Base-by-base conservation (phyloP, 2,888 invertebrate species). In the Drosophila yooni region DNA sequence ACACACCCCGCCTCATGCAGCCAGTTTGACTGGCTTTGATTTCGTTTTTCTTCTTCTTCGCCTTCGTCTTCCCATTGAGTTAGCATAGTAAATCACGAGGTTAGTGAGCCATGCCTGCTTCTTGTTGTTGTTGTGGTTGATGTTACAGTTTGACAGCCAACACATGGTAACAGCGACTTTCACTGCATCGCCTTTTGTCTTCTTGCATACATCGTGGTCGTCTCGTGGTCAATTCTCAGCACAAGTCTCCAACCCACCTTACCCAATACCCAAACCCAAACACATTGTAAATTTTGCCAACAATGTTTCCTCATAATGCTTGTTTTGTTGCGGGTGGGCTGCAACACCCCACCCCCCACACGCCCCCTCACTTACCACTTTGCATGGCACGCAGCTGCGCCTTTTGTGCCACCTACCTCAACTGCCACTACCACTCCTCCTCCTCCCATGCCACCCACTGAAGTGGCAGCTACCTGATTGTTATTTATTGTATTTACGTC, bases 401-500 rank as follows among this genome's bases (percentile, higher is more conserved):
- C 69, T 70, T 70, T 79, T 74, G 56, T 67, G 59, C 51, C 64
- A 66, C 50, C 51, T 40, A 29, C 57, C 10, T 25, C 8, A 18
- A 10, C 10, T 11, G 6, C n/a, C 5, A 13, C 69, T 11, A 21
- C 31, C 10, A 50, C 3, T 10, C 50, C 40, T 25, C 25, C 5
- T 18, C 10, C n/a, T 29, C 56, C 27, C 48, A 59, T 58, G 48
- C 52, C 64, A 59, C 67, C 60, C 68, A 51, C 72, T 65, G 31
- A 54, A 38, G 40, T 57, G 74, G 52, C 74, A 63, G 72, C 81
- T 81, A 82, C 83, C 79, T 84, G 89, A 86, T 88, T 84, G 79
- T 87, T 81, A 83, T 89, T 89, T 87, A 84, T 83, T 75, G 76
- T 82, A 50, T 74, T 69, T 64, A 75, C 76, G 74, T 71, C 79